A percentile compares a stretch with the other conserved stretches of the same genome.
Conservation (phyloP, 1,140 invertebrate species). For the Apis florea region DNA sequence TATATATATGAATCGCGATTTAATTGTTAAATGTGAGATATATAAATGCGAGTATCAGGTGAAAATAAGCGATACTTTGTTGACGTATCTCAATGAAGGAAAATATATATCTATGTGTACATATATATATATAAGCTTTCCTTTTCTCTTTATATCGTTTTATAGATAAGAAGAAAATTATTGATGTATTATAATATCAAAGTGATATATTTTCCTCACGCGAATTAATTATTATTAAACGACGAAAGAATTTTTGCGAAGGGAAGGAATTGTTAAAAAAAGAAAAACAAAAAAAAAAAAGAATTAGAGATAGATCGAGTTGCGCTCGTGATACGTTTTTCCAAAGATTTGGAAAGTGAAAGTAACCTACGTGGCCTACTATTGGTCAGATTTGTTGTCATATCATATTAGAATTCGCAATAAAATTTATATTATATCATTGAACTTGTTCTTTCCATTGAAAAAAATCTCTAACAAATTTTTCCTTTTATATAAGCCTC, state of each 20-base stretch:
- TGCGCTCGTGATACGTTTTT: neutral
- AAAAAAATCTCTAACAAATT: too few relatives aligned
- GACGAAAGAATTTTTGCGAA: neutral
- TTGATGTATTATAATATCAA: neutral
- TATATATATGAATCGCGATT: neutral
- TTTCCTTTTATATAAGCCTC: too few relatives aligned
- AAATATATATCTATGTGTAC: conserved; percentile 31
- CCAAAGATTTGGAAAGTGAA: neutral
- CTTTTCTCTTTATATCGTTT: neutral
- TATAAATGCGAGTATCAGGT: conserved; percentile 11
- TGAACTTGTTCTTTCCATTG: neutral
- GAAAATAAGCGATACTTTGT: conserved; percentile 25
- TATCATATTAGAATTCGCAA: conserved; percentile 16
- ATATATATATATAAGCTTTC: conserved; percentile 4
- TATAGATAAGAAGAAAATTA: neutral
- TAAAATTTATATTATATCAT: conserved; percentile 42
- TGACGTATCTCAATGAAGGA: conserved; percentile 13
- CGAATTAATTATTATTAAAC: neutral
- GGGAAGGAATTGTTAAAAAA: neutral
- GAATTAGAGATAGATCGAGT: neutral
- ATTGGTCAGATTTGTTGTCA: conserved; percentile 11
- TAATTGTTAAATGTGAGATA: conserved; percentile 37
- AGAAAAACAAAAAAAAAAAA: too few relatives aligned
- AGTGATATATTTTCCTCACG: conserved; percentile 16
- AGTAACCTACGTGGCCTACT: conserved; percentile 6